A percentile compares a stretch with the other conserved stretches of the same genome.
phyloP scores from a whole-genome alignment of 2,888 invertebrate species.

The Lamellibrachia satsuma region DNA sequence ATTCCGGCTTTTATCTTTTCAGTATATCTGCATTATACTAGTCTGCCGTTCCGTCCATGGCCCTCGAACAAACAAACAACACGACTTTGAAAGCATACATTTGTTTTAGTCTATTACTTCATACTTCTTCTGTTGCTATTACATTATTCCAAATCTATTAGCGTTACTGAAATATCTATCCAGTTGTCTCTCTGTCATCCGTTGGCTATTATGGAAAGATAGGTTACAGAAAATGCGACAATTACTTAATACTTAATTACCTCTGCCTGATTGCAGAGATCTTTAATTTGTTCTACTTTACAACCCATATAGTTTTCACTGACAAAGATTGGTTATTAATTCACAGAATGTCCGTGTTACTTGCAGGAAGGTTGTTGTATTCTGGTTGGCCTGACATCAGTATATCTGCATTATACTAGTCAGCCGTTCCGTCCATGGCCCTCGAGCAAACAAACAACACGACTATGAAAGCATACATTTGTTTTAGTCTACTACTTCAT shows the following conservation, averaged over 20 bases:
- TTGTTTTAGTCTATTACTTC: background rate
- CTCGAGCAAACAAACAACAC: too few species aligned
- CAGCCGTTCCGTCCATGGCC: too few species aligned
- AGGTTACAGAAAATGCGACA: too few species aligned
- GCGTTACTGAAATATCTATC: background rate
- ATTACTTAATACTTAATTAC: background rate
- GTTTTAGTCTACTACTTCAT: background rate
- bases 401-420: too few species aligned
- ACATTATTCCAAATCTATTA: background rate
- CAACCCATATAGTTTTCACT: background rate
- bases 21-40: too few species aligned
- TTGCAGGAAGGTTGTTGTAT: constrained; percentile 68
- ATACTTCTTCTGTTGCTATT: background rate
- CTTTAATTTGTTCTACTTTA: background rate
- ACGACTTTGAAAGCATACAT: too few species aligned
- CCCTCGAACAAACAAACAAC: too few species aligned
- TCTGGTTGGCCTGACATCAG: constrained; percentile 82
- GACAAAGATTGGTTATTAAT: background rate
- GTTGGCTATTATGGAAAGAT: background rate
- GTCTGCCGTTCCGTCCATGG: too few species aligned
- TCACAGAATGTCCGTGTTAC: background rate
- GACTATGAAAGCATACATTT: too few species aligned
- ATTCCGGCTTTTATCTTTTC: too few species aligned
- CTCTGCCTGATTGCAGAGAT: background rate
- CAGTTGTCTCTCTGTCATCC: background rate